Percentiles rank a stretch among this genome's conserved stretches.
Evolutionary conservation across 2,797 vertebrate genomes (phyloP).

Genomic region (Sandelia bainsii): DNA sequence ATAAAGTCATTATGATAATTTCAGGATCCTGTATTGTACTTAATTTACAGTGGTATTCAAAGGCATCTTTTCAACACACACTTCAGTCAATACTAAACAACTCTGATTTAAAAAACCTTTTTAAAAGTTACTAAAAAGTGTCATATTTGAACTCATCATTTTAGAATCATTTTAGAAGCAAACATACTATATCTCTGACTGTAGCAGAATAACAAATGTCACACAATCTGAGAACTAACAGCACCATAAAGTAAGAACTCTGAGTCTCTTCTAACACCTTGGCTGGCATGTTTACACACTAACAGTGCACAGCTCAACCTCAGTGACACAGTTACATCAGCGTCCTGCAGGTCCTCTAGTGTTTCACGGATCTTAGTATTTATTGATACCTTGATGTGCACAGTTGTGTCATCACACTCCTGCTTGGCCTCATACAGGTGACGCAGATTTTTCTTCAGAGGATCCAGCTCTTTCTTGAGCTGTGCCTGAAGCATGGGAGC

Average conservation of each 20-base stretch:
- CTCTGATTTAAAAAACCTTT: too few species aligned
- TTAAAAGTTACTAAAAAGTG: background rate
- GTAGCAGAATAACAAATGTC: background rate
- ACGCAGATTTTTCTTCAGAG: slow-evolving; percentile 83
- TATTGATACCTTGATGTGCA: slow-evolving; percentile 87
- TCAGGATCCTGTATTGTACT: too few species aligned
- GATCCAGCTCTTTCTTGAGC: slow-evolving; percentile 77
- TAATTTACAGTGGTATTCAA: too few species aligned
- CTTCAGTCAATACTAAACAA: too few species aligned
- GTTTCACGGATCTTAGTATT: slow-evolving; percentile 45
- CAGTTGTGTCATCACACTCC: slow-evolving; percentile 85
- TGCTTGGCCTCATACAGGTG: slow-evolving; percentile 86
- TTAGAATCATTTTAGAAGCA: background rate
- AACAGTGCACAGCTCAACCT: slow-evolving; percentile 27
- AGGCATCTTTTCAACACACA: too few species aligned
- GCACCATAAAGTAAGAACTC: background rate
- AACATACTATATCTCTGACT: background rate
- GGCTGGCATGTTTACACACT: slow-evolving; percentile 59
- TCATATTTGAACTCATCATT: background rate
- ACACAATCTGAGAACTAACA: background rate
- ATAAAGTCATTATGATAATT: too few species aligned
- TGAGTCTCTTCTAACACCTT: slow-evolving; percentile 8
- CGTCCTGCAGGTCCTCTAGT: slow-evolving; percentile 16
- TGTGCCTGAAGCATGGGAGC: slow-evolving; percentile 64
- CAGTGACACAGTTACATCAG: slow-evolving; percentile 1